A percentile compares a stretch with the other conserved stretches of the same genome.
These are phyloP conservation scores for Drosophila bifasciata DNA, from an alignment of 1,140 invertebrate genomes.

Conservation along the genomic window DNA sequence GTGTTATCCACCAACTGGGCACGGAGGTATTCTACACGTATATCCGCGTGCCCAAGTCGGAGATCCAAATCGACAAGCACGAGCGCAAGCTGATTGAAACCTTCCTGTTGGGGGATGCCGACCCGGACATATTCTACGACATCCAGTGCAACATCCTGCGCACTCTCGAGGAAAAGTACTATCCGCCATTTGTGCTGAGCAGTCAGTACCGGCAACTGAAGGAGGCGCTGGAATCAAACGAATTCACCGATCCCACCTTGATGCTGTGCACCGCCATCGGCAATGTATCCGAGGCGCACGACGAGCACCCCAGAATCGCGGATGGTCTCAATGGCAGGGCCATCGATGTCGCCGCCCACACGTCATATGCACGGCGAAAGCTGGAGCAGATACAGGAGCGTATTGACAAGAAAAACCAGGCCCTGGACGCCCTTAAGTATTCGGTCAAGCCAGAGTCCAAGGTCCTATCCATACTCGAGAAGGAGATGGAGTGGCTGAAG, in stretches of 20 bases:
- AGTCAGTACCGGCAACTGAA: conserved; percentile 92
- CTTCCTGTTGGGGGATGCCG: conserved; percentile 92
- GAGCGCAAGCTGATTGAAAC: conserved; percentile 92
- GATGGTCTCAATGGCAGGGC: conserved; percentile 64
- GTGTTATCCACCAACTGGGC: conserved; percentile 93
- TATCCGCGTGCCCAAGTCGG: conserved; percentile 90
- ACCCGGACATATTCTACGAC: conserved; percentile 94
- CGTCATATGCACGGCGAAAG: conserved; percentile 92
- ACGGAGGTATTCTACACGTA: conserved; percentile 96
- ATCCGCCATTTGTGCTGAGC: conserved; percentile 94
- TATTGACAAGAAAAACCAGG: conserved; percentile 91
- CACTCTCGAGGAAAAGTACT: conserved; percentile 93
- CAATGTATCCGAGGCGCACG: conserved; percentile 59
- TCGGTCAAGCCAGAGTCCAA: conserved; percentile 91
- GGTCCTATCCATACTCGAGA: conserved; percentile 90
- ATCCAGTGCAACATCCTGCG: conserved; percentile 92
- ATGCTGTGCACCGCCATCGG: conserved; percentile 55
- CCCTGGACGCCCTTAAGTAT: conserved; percentile 90
- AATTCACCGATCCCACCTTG: conserved; percentile 84
- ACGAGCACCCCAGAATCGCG: conserved; percentile 67
- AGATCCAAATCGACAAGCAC: conserved; percentile 87
- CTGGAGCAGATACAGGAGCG: conserved; percentile 92
- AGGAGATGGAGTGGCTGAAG: conserved; percentile 92
- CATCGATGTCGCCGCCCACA: conserved; percentile 90
- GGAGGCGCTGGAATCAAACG: conserved; percentile 89